Evolutionary conservation across 1,140 invertebrate genomes (phyloP), one percentile per base, ranked within the genome.

Genomic region (Aphelinus certus): DNA sequence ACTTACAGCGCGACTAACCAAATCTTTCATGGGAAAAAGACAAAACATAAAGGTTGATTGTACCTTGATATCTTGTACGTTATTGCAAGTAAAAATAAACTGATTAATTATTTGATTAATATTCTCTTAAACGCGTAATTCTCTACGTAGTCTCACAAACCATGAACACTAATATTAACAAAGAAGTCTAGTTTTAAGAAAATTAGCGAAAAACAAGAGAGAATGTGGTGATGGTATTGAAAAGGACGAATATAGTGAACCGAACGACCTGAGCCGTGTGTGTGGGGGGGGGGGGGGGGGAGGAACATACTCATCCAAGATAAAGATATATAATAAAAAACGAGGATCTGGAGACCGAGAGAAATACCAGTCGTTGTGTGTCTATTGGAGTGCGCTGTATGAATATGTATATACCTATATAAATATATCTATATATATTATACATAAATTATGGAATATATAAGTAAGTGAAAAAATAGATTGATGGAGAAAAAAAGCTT

Each of bases 391-490:
- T 64, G 66, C 61, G 66, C 60, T 75, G 73, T 75, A 75, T 66
- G 73, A 75, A 75, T 75, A 70, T 75, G 73, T 75, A 69, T 68
- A 73, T 76, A 71, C 73, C 73, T 75, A 75, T 75, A 75, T 69
- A 75, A 75, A 75, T 75, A 76, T 65, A 76, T 71, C 49, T 71
- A 71, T 76, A 71, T 67, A 73, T 74, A 71, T 71, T 56, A 76
- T 72, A 76, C 26, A 26, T 67, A 76, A 72, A 72, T 71, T 76
- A 76, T 64, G 57, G 57, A 73, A 26, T 67, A 73, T 56, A 62
- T 65, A 66, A 69, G 63, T 64, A 62, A 55, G 58, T 61, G 53
- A 47, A 65, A 47, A 51, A 45, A 51, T 57, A 61, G 45, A 67
- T 42, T 7, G 4, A 57, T 43, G 7, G 56, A 71, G 26, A 6